These are phyloP conservation scores for Harpalus rufipes DNA, from an alignment of 2,888 invertebrate species.

Conservation along the genomic window DNA sequence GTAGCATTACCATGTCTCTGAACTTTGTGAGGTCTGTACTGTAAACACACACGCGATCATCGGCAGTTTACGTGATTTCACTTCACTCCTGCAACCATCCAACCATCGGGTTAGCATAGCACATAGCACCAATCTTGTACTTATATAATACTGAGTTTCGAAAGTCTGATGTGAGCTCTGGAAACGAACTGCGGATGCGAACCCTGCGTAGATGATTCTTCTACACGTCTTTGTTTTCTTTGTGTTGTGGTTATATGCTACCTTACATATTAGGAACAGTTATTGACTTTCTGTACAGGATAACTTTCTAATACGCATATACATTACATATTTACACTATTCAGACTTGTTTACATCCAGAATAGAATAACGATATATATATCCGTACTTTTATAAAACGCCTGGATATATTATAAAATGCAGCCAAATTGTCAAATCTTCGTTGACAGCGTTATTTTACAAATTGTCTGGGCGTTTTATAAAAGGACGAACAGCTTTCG, in stretches of 20 bases:
- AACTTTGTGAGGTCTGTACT: background rate
- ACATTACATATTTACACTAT: background rate
- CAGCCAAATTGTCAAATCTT: too few species aligned
- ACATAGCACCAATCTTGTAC: slow-evolving; percentile 61
- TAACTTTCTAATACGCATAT: background rate
- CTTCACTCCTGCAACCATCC: slow-evolving; percentile 41
- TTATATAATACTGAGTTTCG: slow-evolving; percentile 55
- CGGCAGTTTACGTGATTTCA: slow-evolving; percentile 39
- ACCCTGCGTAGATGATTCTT: background rate
- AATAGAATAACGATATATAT: background rate
- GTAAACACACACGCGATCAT: slow-evolving; percentile 41
- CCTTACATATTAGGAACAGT: background rate
- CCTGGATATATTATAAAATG: too few species aligned
- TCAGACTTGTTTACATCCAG: background rate
- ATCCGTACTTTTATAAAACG: background rate
- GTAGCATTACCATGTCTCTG: slow-evolving; percentile 31
- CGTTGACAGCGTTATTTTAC: too few species aligned
- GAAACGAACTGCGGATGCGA: slow-evolving; percentile 24
- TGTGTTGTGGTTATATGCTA: slow-evolving; percentile 1
- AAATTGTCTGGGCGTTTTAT: too few species aligned
- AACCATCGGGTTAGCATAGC: slow-evolving; percentile 44
- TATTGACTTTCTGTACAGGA: slow-evolving; percentile 5
- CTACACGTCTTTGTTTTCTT: slow-evolving; percentile 9
- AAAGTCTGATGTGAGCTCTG: slow-evolving; percentile 43
- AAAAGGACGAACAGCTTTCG: too few species aligned